These are phyloP conservation scores for Harmothoe impar DNA, from an alignment of 2,888 invertebrate species.

Conservation along the genomic window DNA sequence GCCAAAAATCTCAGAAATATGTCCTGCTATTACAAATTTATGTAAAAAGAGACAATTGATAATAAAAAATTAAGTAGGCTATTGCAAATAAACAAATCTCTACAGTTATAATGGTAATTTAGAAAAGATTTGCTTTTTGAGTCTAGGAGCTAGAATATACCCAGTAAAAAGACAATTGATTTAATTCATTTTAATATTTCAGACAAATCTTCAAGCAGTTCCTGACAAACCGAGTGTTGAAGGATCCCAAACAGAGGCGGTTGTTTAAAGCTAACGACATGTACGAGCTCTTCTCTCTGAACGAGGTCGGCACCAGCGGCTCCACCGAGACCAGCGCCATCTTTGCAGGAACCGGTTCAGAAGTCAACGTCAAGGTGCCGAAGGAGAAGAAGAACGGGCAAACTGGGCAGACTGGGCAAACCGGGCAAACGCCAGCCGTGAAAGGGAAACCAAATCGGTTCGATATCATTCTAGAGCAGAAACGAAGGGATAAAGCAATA, in stretches of 20 bases:
- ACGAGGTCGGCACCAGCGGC: slow-evolving; percentile 84
- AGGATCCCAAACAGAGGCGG: slow-evolving; percentile 94
- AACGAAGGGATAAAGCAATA: slow-evolving; percentile 56
- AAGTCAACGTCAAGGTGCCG: slow-evolving; percentile 81
- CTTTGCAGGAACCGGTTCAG: slow-evolving; percentile 87
- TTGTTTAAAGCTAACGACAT: slow-evolving; percentile 95
- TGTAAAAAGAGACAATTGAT: too few relatives aligned
- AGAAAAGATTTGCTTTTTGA: too few relatives aligned
- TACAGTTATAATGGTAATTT: too few relatives aligned
- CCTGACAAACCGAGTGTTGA: slow-evolving; percentile 93
- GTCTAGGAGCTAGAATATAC: too few relatives aligned
- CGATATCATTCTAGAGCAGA: not conserved
- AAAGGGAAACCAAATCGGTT: slow-evolving; percentile 26
- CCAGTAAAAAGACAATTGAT: not conserved
- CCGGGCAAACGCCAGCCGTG: slow-evolving; percentile 9
- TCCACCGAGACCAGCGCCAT: slow-evolving; percentile 92
- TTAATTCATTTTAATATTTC: slow-evolving; percentile 67
- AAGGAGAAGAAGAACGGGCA: not conserved
- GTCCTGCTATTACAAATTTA: too few relatives aligned
- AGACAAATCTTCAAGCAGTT: slow-evolving; percentile 97
- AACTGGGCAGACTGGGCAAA: too few relatives aligned
- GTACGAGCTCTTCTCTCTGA: slow-evolving; percentile 93
- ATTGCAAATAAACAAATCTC: too few relatives aligned
- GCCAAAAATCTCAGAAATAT: too few relatives aligned
- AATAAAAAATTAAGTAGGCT: too few relatives aligned